Conservation (phyloP, 2,797 vertebrate genomes). For the Lagocephalus sceleratus region DNA sequence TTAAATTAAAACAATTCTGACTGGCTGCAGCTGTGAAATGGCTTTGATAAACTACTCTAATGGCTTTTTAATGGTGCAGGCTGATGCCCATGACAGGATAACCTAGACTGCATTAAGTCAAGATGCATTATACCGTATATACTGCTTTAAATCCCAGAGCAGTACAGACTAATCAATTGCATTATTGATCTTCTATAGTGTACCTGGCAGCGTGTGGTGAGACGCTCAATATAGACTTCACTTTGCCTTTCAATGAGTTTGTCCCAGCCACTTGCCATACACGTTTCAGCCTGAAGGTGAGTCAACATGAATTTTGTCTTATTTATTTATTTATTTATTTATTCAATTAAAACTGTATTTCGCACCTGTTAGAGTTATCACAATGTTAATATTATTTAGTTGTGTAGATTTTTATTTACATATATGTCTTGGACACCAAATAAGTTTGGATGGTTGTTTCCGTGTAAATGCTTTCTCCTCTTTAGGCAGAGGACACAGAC, state of each 20-base stretch:
- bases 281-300: conserved; percentile 89
- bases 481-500: conserved; percentile 89
- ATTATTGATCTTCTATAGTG: conserved; percentile 75
- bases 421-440: background rate
- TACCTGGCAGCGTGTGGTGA: conserved; percentile 98
- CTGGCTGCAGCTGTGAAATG: too few species aligned
- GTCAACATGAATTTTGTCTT: conserved; percentile 34
- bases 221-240: conserved; percentile 95
- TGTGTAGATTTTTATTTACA: too few species aligned
- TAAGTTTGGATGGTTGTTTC: background rate
- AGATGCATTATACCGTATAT: conserved; percentile 21
- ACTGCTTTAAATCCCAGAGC: conserved; percentile 13
- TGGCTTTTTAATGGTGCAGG: conserved; percentile 14
- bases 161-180: conserved; percentile 37
- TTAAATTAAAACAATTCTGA: background rate
- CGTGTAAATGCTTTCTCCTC: conserved; percentile 4
- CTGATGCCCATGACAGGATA: conserved; percentile 4
- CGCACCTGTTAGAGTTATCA: background rate
- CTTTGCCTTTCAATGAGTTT: conserved; percentile 94
- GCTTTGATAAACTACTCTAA: conserved; percentile 4
- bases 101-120: conserved; percentile 29
- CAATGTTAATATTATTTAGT: background rate
- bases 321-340: too few species aligned
- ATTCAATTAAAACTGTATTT: background rate
- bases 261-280: conserved; percentile 92